These are phyloP conservation scores for Danio aesculapii DNA, from an alignment of 2,797 vertebrate genomes.

Conservation along the genomic window DNA sequence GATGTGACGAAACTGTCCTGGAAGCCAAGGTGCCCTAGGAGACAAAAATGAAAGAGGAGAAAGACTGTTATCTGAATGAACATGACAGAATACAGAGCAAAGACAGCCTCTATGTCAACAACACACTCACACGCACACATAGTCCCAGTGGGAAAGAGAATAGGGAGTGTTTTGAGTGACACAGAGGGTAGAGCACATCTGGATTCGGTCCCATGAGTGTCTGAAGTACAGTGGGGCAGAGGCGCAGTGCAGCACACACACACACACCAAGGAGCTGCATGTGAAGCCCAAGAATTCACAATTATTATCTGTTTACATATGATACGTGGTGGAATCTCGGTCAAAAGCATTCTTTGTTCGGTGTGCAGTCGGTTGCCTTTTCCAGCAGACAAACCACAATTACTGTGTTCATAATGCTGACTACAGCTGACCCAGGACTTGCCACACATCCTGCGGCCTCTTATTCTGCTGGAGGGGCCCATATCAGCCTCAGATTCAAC, in stretches of 20 bases:
- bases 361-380: constrained; percentile 23
- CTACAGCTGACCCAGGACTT: constrained; percentile 36
- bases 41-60: constrained; percentile 68
- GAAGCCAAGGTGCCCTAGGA: constrained; percentile 95
- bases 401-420: constrained; percentile 52
- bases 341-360: constrained; percentile 24
- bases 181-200: constrained; percentile 59
- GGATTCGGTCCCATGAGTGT: constrained; percentile 54
- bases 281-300: background rate
- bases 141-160: constrained; percentile 36
- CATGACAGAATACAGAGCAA: constrained; percentile 22
- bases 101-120: background rate
- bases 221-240: constrained; percentile 32
- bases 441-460: background rate
- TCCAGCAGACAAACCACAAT: constrained; percentile 52
- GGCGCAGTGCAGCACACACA: background rate
- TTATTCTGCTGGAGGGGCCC: constrained; percentile 10
- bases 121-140: constrained; percentile 8
- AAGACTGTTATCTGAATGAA: constrained; percentile 27
- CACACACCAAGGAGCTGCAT: background rate
- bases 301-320: constrained; percentile 17
- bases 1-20: constrained; percentile 99
- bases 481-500: constrained; percentile 25
- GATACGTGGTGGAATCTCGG: constrained; percentile 38
- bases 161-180: constrained; percentile 56